These are phyloP conservation scores for Ptilorrhoa leucosticta DNA, from an alignment of 2,113 vertebrate genomes.

Conservation along the genomic window DNA sequence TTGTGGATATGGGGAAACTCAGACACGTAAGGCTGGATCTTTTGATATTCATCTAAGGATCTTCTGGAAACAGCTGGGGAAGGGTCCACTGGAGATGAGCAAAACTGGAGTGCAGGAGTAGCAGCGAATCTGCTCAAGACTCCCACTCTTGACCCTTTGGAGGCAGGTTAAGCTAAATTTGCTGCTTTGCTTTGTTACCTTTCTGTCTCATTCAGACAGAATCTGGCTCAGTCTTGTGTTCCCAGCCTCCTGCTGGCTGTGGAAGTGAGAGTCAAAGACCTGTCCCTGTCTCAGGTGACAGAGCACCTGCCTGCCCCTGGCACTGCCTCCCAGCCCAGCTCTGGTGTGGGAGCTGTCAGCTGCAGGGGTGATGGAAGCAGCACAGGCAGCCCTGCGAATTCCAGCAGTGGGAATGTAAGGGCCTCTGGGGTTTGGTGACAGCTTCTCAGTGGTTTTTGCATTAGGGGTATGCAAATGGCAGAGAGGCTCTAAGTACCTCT, in stretches of 20 bases:
- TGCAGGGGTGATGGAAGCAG: background rate
- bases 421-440: background rate
- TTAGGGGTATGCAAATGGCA: constrained; percentile 26
- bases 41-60: background rate
- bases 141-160: background rate
- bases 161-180: background rate
- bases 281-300: background rate
- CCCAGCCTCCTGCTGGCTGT: background rate
- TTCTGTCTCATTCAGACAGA: background rate
- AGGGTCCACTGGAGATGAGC: background rate
- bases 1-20: background rate
- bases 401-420: background rate
- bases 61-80: background rate
- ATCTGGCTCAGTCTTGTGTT: background rate
- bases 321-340: background rate
- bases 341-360: background rate
- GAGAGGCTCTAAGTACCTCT: background rate
- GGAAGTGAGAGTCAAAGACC: background rate
- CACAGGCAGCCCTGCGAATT: background rate
- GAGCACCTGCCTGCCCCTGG: background rate
- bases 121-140: background rate
- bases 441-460: background rate
- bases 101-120: background rate
- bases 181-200: background rate
- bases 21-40: background rate